Conservation (phyloP, 2,888 invertebrate genomes). For the Parasteatoda lunata region DNA sequence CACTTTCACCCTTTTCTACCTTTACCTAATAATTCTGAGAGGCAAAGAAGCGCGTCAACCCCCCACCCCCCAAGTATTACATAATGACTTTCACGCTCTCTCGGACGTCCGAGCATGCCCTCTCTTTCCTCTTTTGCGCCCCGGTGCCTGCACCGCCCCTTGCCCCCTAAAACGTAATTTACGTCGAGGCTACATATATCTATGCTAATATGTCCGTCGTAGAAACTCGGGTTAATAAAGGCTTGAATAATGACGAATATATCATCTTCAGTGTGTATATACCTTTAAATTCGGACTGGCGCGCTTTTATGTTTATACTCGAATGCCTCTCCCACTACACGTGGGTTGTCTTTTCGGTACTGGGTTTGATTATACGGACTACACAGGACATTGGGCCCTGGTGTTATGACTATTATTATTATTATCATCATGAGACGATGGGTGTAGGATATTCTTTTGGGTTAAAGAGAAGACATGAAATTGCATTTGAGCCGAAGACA, state of each 20-base stretch:
- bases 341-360: conserved; percentile 10
- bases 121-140: neutral
- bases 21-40: conserved; percentile 58
- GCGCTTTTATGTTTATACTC: conserved; percentile 27
- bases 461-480: conserved; percentile 33
- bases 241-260: conserved; percentile 56
- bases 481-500: conserved; percentile 38
- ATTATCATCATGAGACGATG: conserved; percentile 4
- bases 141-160: conserved; percentile 2
- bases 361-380: conserved; percentile 28
- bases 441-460: conserved; percentile 15
- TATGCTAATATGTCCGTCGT: conserved; percentile 56
- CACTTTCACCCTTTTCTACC: conserved; percentile 11
- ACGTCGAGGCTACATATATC: conserved; percentile 48
- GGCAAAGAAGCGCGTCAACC: conserved; percentile 27
- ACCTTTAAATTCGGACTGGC: conserved; percentile 52
- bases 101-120: conserved; percentile 49
- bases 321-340: neutral
- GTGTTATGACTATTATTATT: conserved; percentile 47
- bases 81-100: conserved; percentile 64
- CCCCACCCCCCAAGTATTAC: conserved; percentile 11
- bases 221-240: conserved; percentile 51
- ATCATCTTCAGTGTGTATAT: conserved; percentile 34
- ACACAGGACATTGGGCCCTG: conserved; percentile 9
- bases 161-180: conserved; percentile 32